Evolutionary conservation across 2,888 invertebrate genomes (phyloP), one percentile per base, ranked within the genome.

Genomic region (Notocelia uddmanniana): DNA sequence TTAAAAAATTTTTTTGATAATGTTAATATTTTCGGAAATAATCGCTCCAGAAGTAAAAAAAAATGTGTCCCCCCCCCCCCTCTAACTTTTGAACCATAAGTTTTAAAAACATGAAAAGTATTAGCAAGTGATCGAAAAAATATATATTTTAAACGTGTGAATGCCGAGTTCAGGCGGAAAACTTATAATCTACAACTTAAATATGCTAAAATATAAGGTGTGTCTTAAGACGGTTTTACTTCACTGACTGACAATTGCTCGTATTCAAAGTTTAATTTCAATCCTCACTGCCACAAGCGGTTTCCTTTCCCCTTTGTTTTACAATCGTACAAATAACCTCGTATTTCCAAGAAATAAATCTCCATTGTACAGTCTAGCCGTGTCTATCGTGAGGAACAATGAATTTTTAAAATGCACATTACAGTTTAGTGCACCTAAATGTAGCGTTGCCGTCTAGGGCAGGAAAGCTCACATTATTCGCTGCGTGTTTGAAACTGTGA

Each of bases 381-480:
- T 64, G 64, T 64, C 54, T 64, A 64, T 64, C 52, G 52, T 34
- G 63, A 52, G 23, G 64, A 55, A 26, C 37, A 54, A 52, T 64
- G 54, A 52, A 64, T 64, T 64, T 52, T 64, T 64, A 54, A 64
- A 64, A 52, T 64, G 37, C 64, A 54, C 52, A 37, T 64, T 64
- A 64, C 37, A 54, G 45, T 62, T 62, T 62, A 62, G 64, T 64
- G 37, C 54, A 54, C 9, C 23, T 37, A 54, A 54, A 48, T 26
- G 60, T 26, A 45, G 5, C 11, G 15, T 59, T 41, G 41, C 26
- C 23, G 13, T 62, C 62, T 31, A 48, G 48, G 23, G 10, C n/a
- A 26, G 62, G 26, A 62, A 50, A 18, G 21, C 58, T 21, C 23
- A 21, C 21, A 41, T 41, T 59, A 9, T 48, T 62, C 18, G 23